Evolutionary conservation across 2,113 vertebrate species (phyloP).

Genomic region (Chinchilla lanigera): DNA sequence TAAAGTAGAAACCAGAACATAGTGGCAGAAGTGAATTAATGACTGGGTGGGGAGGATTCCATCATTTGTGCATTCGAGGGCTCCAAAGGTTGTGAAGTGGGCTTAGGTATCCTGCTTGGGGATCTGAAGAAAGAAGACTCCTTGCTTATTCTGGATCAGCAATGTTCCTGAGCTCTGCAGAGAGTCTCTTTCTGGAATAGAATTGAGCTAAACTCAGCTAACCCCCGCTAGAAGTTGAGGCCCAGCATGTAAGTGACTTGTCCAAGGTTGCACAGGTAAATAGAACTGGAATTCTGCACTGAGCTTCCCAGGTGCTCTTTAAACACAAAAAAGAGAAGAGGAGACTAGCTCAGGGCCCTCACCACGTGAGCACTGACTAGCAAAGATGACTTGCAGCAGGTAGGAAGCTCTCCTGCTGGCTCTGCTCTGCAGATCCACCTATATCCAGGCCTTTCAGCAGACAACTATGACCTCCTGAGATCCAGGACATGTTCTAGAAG

Average conservation of each 20-base stretch:
- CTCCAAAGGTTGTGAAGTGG: not conserved
- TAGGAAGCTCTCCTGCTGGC: not conserved
- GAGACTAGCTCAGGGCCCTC: not conserved
- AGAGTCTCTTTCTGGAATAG: not conserved
- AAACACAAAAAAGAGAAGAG: not conserved
- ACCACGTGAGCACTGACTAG: not conserved
- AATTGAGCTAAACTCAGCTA: not conserved
- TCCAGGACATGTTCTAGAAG: not conserved
- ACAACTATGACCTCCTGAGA: not conserved
- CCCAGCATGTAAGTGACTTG: not conserved
- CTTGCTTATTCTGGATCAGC: not conserved
- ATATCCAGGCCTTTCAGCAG: fast-evolving
- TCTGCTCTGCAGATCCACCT: not conserved
- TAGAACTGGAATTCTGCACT: not conserved
- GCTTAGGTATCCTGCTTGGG: not conserved
- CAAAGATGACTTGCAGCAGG: not conserved
- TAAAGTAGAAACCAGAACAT: too few species aligned
- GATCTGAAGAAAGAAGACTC: not conserved
- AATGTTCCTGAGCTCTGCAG: not conserved
- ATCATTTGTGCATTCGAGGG: not conserved
- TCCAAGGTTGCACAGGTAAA: not conserved
- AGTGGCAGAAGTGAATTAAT: not conserved
- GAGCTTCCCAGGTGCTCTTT: not conserved
- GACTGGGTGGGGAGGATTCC: not conserved
- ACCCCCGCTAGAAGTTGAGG: not conserved